A percentile compares a stretch with the other conserved stretches of the same genome.
These are phyloP conservation scores for Trogon surrucura DNA, from an alignment of 2,113 vertebrate species.

Conservation along the genomic window DNA sequence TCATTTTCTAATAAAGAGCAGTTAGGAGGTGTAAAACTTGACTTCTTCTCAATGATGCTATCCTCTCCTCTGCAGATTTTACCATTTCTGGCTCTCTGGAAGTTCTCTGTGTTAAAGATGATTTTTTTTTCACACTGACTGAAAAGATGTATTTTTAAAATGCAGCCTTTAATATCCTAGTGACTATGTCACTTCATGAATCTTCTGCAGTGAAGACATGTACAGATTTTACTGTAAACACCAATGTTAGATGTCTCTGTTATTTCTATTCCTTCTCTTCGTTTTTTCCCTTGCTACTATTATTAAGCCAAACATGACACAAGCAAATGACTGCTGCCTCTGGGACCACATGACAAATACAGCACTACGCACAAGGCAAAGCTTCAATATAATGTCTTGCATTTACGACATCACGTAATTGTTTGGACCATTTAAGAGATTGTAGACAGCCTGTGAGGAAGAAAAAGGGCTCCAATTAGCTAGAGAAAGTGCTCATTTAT, in stretches of 20 bases:
- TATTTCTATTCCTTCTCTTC: background rate
- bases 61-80: background rate
- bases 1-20: conserved; percentile 62
- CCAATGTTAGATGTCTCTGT: background rate
- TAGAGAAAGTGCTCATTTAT: conserved; percentile 57
- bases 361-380: conserved; percentile 25
- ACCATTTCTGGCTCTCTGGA: background rate
- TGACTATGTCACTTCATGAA: background rate
- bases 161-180: background rate
- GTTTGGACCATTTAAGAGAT: conserved; percentile 29
- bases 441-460: conserved; percentile 22
- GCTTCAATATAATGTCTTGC: conserved; percentile 45
- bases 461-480: conserved; percentile 37
- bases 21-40: conserved; percentile 60
- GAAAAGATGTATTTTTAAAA: background rate
- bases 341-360: conserved; percentile 8
- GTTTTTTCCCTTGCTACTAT: background rate
- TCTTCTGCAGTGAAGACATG: background rate
- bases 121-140: background rate
- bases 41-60: background rate
- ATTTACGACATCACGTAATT: conserved; percentile 16
- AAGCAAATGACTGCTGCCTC: conserved; percentile 41
- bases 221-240: background rate
- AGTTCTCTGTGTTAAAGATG: background rate
- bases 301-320: background rate